Evolutionary conservation across 30 jellyfish, hydroid and myxozoan species (phyloP).

Genomic region (Pelagia noctiluca): DNA sequence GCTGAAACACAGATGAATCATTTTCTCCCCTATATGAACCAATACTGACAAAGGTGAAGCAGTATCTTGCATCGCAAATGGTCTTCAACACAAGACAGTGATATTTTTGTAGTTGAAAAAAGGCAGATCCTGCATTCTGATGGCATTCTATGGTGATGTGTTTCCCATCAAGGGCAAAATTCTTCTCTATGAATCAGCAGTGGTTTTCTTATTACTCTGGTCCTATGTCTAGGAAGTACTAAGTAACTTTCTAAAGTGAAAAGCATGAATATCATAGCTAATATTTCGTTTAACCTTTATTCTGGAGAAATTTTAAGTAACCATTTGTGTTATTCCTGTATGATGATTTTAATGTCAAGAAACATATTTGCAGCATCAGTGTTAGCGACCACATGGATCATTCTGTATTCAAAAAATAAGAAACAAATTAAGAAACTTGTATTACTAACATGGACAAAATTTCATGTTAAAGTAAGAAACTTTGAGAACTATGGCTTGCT

Average conservation of each 20-base stretch:
- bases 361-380: too few species aligned
- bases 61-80: conserved; percentile 61
- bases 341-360: too few species aligned
- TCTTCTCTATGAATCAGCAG: not conserved
- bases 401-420: too few species aligned
- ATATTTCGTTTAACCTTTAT: not conserved
- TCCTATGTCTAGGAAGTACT: too few species aligned
- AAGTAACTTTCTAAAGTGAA: too few species aligned
- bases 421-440: too few species aligned
- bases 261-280: not conserved
- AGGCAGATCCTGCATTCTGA: conserved; percentile 44
- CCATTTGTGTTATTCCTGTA: not conserved
- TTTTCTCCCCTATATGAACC: conserved; percentile 59
- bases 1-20: conserved; percentile 50
- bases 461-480: too few species aligned
- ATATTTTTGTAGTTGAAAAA: conserved; percentile 23
- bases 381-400: too few species aligned
- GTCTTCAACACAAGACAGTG: conserved; percentile 68
- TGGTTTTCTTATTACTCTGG: too few species aligned
- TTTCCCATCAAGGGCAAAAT: conserved; percentile 47
- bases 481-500: too few species aligned
- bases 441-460: too few species aligned
- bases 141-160: conserved; percentile 42
- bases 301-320: not conserved
- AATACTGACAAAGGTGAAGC: conserved; percentile 39